These are phyloP conservation scores for Drosophila nebulosa DNA, from an alignment of 1,140 invertebrate genomes.

Conservation along the genomic window DNA sequence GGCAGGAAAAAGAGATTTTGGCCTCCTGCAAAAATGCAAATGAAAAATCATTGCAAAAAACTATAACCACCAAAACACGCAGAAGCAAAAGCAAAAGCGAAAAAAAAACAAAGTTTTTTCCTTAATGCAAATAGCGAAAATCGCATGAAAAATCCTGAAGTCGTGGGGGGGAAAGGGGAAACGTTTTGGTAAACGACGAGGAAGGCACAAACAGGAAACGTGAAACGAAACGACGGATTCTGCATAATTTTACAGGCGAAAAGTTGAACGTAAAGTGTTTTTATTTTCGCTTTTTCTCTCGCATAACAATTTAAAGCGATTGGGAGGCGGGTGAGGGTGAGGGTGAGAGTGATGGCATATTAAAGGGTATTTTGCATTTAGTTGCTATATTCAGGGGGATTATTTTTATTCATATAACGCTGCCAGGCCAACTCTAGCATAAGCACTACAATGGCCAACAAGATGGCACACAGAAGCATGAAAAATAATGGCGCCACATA, in stretches of 20 bases:
- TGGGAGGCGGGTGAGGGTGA: no score
- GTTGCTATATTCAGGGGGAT: not conserved
- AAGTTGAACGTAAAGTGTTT: constrained; percentile 69
- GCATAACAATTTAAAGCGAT: constrained; percentile 23
- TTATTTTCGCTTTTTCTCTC: constrained; percentile 27
- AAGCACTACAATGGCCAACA: constrained; percentile 55
- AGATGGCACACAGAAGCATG: constrained; percentile 57
- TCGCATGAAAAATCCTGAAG: constrained; percentile 43
- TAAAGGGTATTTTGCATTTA: constrained; percentile 38
- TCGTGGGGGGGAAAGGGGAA: not conserved
- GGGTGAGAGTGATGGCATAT: no score
- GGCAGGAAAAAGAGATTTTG: not conserved
- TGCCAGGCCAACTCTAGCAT: constrained; percentile 55
- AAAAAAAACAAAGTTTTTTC: no score
- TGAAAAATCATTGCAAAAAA: constrained; percentile 53
- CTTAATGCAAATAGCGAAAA: constrained; percentile 70
- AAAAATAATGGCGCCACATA: constrained; percentile 75
- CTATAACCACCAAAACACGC: constrained; percentile 45
- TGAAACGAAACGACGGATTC: constrained; percentile 41
- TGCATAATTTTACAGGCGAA: constrained; percentile 66
- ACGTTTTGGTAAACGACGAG: constrained; percentile 3
- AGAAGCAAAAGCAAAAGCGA: no score
- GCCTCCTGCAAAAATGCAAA: constrained; percentile 57
- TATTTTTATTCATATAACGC: constrained; percentile 27
- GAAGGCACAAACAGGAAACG: constrained; percentile 57